Conservation (phyloP, 2,113 vertebrate genomes). For the Nothobranchius furzeri region DNA sequence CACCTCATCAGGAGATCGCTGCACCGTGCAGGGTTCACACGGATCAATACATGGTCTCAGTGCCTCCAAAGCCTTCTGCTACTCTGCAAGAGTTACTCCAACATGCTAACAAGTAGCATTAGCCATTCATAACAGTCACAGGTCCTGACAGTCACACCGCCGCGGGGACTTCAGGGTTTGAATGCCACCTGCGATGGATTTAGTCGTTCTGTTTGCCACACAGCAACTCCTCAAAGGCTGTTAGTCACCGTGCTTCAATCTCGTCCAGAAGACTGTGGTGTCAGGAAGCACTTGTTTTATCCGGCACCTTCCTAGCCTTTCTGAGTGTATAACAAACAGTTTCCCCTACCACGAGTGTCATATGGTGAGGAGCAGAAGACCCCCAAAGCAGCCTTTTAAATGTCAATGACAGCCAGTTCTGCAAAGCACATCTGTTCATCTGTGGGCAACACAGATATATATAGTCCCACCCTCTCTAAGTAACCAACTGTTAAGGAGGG, state of each 20-base stretch:
- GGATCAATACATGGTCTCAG: slow-evolving; percentile 71
- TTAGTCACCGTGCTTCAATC: slow-evolving; percentile 43
- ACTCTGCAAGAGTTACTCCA: slow-evolving; percentile 38
- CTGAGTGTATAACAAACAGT: slow-evolving; percentile 56
- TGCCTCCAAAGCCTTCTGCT: slow-evolving; percentile 31
- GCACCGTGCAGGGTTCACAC: slow-evolving; percentile 46
- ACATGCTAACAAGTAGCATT: slow-evolving; percentile 66
- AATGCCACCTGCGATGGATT: slow-evolving; percentile 62
- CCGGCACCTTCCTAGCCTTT: slow-evolving; percentile 39
- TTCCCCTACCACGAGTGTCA: slow-evolving; percentile 60
- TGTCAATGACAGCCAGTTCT: slow-evolving; percentile 71
- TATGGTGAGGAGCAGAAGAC: slow-evolving; percentile 63
- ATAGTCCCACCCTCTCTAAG: slow-evolving; percentile 73
- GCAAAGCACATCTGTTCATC: slow-evolving; percentile 75
- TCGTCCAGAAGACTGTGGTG: slow-evolving; percentile 7
- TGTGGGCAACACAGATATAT: slow-evolving; percentile 71
- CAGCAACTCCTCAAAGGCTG: slow-evolving; percentile 9
- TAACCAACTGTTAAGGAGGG: slow-evolving; percentile 77
- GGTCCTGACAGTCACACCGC: slow-evolving; percentile 40
- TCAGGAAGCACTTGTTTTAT: slow-evolving; percentile 42
- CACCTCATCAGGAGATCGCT: slow-evolving; percentile 60
- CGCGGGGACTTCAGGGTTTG: slow-evolving; percentile 43
- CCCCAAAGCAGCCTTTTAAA: slow-evolving; percentile 72
- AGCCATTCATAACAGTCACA: slow-evolving; percentile 61
- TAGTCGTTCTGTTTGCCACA: slow-evolving; percentile 15